A percentile compares a stretch with the other conserved stretches of the same genome.
Evolutionary conservation across 2,113 vertebrate species (phyloP).

Genomic region (Setophaga petechia): DNA sequence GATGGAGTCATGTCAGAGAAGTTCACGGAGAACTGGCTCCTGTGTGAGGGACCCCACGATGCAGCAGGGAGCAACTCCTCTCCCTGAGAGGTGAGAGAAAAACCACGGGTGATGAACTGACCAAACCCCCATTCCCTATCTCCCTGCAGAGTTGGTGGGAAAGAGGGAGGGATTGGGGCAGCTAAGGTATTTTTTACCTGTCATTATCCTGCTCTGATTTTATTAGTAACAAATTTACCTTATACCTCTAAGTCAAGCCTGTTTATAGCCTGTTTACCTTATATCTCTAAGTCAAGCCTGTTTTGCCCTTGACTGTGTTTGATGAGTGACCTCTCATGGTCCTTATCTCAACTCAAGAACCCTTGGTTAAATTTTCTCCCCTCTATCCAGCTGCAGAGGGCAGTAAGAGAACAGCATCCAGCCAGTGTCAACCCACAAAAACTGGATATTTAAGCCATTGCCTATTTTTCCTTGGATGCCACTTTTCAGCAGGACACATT

Average conservation of each 20-base stretch:
- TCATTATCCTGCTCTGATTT: neutral
- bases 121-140: neutral
- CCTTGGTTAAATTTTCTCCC: neutral
- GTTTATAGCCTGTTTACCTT: neutral
- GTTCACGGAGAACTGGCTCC: accelerated
- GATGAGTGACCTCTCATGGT: neutral
- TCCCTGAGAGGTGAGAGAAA: neutral
- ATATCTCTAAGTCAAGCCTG: neutral
- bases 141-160: neutral
- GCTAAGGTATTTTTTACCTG: neutral
- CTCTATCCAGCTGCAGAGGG: neutral
- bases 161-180: neutral
- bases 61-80: neutral
- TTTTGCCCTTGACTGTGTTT: neutral
- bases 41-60: neutral
- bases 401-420: neutral
- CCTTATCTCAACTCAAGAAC: neutral
- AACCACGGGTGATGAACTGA: neutral
- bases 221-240: neutral
- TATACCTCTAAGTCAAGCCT: neutral
- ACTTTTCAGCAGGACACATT: neutral
- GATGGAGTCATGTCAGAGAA: neutral
- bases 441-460: neutral
- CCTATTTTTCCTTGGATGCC: neutral
- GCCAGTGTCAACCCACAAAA: neutral